Conservation (phyloP, 2,888 invertebrate genomes). For the Aphodius granarius region DNA sequence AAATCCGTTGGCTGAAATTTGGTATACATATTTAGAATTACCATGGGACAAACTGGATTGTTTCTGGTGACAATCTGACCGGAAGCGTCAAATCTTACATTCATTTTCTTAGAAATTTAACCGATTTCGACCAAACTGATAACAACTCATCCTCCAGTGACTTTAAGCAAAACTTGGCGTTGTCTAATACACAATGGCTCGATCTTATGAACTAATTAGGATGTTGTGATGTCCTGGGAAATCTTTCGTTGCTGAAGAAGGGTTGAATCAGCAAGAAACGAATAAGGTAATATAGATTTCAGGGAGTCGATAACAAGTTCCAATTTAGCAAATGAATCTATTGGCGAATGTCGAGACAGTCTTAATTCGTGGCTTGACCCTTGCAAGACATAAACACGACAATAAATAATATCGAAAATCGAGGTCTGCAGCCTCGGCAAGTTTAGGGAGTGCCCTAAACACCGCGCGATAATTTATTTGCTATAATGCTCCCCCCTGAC, state of each 20-base stretch:
- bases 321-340: neutral
- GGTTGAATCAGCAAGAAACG: neutral
- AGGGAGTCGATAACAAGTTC: neutral
- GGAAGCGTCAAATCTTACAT: too few species aligned
- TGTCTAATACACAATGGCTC: too few species aligned
- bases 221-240: neutral
- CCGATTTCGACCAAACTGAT: too few species aligned
- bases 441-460: neutral
- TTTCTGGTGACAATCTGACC: too few species aligned
- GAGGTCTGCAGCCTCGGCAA: neutral
- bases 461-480: conserved; percentile 7
- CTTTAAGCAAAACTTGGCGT: too few species aligned
- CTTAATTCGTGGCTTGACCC: neutral
- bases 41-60: too few species aligned
- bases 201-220: neutral
- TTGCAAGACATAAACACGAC: neutral
- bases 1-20: too few species aligned
- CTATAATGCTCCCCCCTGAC: neutral
- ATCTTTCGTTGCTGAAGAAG: neutral
- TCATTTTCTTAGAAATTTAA: too few species aligned
- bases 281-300: neutral
- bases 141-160: too few species aligned
- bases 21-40: too few species aligned
- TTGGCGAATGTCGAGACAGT: neutral
- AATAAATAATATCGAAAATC: neutral